Conservation (phyloP, 1,140 invertebrate species). For the Drosophila bipectinata region DNA sequence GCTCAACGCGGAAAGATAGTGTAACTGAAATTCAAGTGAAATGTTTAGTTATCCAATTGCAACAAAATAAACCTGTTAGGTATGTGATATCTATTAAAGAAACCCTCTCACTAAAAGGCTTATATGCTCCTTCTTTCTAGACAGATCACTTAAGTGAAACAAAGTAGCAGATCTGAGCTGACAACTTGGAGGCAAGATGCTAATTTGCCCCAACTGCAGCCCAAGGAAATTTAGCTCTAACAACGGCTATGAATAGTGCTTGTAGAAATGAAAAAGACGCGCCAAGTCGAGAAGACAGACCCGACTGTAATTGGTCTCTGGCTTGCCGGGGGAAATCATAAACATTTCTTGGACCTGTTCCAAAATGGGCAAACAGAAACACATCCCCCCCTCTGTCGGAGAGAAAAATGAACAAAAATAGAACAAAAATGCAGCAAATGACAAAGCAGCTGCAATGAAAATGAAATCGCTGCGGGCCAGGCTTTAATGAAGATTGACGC, state of each 20-base stretch:
- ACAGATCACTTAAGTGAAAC: constrained; percentile 23
- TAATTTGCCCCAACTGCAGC: constrained; percentile 42
- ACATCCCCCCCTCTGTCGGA: neutral
- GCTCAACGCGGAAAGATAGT: neutral
- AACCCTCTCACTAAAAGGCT: too few species aligned
- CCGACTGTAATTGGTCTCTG: constrained; percentile 46
- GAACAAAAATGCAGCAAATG: constrained; percentile 12
- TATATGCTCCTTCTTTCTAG: neutral
- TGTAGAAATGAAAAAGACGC: constrained; percentile 41
- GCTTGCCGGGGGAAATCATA: constrained; percentile 45
- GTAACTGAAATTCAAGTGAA: constrained; percentile 13
- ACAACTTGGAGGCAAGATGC: constrained; percentile 33
- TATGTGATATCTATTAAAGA: too few species aligned
- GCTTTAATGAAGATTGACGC: constrained; percentile 47
- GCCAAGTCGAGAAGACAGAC: constrained; percentile 13
- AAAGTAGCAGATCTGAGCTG: constrained; percentile 3
- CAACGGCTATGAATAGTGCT: constrained; percentile 11
- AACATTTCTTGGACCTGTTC: constrained; percentile 54
- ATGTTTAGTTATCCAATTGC: neutral
- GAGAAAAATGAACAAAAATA: constrained; percentile 1
- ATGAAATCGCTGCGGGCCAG: constrained; percentile 36
- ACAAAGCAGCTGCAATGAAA: constrained; percentile 42
- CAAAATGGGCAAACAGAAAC: constrained; percentile 34
- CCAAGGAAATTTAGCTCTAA: constrained; percentile 17
- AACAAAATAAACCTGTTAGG: too few species aligned